Evolutionary conservation across 2,113 vertebrate species (phyloP).

Genomic region (Dicaeum eximium): DNA sequence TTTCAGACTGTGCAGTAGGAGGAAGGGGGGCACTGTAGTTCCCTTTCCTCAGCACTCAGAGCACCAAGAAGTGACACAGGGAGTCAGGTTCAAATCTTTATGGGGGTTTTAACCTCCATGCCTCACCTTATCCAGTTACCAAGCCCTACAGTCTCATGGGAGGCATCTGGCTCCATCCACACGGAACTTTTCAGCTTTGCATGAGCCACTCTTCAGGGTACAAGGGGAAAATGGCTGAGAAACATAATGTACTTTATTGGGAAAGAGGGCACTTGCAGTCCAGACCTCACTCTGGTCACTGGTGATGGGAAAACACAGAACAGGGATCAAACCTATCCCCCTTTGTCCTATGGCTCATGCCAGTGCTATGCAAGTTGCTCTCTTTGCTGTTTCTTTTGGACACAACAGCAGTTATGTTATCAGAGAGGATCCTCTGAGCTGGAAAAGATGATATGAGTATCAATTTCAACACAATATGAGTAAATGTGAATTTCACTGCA

Average conservation of each 20-base stretch:
- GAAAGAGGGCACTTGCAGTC: background rate
- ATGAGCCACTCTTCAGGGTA: background rate
- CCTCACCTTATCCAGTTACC: background rate
- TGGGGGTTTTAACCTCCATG: background rate
- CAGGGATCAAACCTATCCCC: background rate
- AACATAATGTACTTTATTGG: background rate
- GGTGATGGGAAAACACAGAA: background rate
- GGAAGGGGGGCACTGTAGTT: background rate
- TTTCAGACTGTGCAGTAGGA: accelerated
- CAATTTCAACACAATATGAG: background rate
- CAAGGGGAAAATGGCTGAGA: background rate
- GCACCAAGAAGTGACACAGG: background rate
- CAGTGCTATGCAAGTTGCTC: background rate
- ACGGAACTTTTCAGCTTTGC: background rate
- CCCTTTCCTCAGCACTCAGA: background rate
- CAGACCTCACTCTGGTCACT: background rate
- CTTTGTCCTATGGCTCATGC: background rate
- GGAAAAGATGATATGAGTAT: background rate
- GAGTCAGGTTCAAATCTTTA: background rate
- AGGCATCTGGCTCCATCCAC: background rate
- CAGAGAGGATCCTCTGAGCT: background rate
- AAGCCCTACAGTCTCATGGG: background rate
- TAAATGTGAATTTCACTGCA: background rate
- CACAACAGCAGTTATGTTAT: background rate
- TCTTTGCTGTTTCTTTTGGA: background rate